phyloP scores from a whole-genome alignment of 53 echinoderm and acorn worm species.

The Echinometra lucunter region DNA sequence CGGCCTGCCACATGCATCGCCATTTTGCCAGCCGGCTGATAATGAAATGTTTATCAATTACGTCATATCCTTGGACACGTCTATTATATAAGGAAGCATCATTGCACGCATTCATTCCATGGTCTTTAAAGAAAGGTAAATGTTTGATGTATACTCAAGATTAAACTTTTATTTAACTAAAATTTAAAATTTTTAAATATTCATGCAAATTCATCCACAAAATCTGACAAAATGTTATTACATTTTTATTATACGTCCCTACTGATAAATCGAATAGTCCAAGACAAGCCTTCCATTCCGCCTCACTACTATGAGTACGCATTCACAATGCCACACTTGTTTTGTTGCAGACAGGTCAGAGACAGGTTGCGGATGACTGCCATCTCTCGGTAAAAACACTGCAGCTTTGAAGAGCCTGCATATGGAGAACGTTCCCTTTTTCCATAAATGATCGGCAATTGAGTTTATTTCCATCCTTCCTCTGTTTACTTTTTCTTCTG shows the following conservation, averaged over 20 bases:
- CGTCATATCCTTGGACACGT: constrained; percentile 23
- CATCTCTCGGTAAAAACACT: constrained; percentile 50
- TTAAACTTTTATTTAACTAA: too few species aligned
- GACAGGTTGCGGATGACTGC: not conserved
- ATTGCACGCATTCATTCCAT: not conserved
- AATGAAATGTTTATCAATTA: constrained; percentile 69
- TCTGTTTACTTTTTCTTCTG: not conserved
- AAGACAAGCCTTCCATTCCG: not conserved
- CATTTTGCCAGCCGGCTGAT: constrained; percentile 61
- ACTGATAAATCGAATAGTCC: not conserved
- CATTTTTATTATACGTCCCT: not conserved
- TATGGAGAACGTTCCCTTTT: too few species aligned
- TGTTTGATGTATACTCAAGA: too few species aligned
- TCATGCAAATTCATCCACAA: too few species aligned
- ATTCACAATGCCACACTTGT: not conserved
- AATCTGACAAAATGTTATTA: too few species aligned
- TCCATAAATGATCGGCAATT: too few species aligned
- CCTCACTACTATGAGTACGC: not conserved
- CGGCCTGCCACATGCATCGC: constrained; percentile 54
- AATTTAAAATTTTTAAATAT: too few species aligned
- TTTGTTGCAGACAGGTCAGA: not conserved
- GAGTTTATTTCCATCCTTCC: not conserved
- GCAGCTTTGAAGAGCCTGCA: constrained; percentile 1
- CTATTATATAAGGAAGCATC: not conserved
- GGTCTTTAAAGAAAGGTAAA: too few species aligned